Conservation (phyloP, 2,888 invertebrate species). For the Caenorhabditis sp. region DNA sequence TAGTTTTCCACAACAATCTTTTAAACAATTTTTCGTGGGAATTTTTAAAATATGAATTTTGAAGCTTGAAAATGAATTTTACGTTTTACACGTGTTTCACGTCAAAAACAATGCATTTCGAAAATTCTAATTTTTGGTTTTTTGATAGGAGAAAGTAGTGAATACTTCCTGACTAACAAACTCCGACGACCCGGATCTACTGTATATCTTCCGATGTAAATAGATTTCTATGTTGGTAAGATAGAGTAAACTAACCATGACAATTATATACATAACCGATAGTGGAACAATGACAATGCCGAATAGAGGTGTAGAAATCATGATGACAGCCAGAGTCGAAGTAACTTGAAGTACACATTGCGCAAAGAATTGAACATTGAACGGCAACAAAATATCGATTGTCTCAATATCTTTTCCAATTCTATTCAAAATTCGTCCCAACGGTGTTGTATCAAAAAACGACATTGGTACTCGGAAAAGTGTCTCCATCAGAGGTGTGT, state of each 20-base stretch:
- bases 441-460: constrained; percentile 70
- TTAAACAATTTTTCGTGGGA: too few species aligned
- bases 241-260: constrained; percentile 49
- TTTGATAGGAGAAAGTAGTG: too few species aligned
- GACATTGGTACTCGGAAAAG: constrained; percentile 69
- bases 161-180: too few species aligned
- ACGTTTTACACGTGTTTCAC: too few species aligned
- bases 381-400: constrained; percentile 67
- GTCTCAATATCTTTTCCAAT: constrained; percentile 70
- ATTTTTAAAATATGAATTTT: too few species aligned
- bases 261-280: constrained; percentile 62
- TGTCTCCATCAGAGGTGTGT: constrained; percentile 63
- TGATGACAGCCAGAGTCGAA: constrained; percentile 68
- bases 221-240: too few species aligned
- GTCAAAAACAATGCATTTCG: too few species aligned
- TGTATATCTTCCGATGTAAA: too few species aligned
- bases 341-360: constrained; percentile 66
- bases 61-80: too few species aligned
- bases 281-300: constrained; percentile 64
- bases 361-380: constrained; percentile 68
- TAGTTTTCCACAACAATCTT: too few species aligned
- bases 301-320: constrained; percentile 69
- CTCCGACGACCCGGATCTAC: too few species aligned
- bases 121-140: too few species aligned
- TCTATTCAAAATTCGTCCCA: constrained; percentile 67